Evolutionary conservation across 2,888 invertebrate species (phyloP), one percentile per base, ranked within the genome.

Genomic region (Clanis bilineata): DNA sequence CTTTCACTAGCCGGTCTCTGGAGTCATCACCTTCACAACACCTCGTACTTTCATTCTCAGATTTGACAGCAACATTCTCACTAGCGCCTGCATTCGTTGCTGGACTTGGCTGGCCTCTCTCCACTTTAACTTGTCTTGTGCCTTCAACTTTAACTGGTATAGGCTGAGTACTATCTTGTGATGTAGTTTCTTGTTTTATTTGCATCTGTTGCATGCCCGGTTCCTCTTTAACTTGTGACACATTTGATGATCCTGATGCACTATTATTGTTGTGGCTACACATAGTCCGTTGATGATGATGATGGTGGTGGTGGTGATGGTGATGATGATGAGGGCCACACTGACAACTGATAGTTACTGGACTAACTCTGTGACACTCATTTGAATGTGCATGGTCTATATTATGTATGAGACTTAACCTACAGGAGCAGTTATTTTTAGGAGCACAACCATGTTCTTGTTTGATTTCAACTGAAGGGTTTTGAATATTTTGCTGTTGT

Each of bases 181-280:
- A 59, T 28, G 63, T 62, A 28, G 68, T 51, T 69, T 88, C 88
- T 58, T 80, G 78, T 70, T 89, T 90, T 3, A 89, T 73, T 60
- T 67, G 68, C 21, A 73, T 56, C 22, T 65, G 69, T 55, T 75
- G 77, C 18, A 64, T 62, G 18, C 69, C 73, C 6, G 85, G 85
- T 63, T 90, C 90, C 55, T 82, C 78, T 70, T 91, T 90, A 5
- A 90, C 76, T 64, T 77, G 77, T 28, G 55, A 43, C 43, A 23
- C 36, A 32, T 38, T 41, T 54, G 61, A 61, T 36, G 54, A 43
- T 1, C 61, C 57, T 1, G 36, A 68, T 43, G 67, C 61, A 56
- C 59, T 36, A 62, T 62, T 75, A 58, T 65, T 61, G 61, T 66
- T 74, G 43, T 75, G 77, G 65, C 70, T 71, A 44, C 70, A 73